Conservation (phyloP, 2,888 invertebrate genomes). For the Lochmaea crataegi region DNA sequence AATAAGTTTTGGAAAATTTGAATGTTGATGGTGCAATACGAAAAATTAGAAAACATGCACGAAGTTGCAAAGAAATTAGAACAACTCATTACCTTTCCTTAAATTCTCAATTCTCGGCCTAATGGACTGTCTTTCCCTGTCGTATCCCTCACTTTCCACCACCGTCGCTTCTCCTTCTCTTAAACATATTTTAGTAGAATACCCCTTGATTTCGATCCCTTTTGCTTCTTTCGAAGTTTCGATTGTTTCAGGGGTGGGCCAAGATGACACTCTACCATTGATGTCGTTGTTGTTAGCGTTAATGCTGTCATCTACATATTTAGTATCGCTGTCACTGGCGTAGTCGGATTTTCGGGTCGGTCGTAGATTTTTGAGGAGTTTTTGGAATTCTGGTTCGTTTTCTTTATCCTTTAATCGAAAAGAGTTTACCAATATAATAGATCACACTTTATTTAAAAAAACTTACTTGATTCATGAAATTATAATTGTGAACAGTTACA, state of each 20-base stretch:
- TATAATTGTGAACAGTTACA: conserved; percentile 62
- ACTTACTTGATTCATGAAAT: conserved; percentile 46
- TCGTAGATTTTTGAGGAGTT: conserved; percentile 57
- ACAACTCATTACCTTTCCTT: conserved; percentile 54
- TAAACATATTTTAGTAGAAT: conserved; percentile 72
- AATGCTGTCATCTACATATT: conserved; percentile 18
- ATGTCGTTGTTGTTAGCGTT: conserved; percentile 18
- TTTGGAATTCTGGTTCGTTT: conserved; percentile 59
- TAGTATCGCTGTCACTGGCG: conserved; percentile 48
- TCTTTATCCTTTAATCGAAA: conserved; percentile 10
- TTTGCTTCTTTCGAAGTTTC: conserved; percentile 64
- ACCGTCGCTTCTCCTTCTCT: conserved; percentile 65
- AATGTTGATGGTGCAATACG: no score
- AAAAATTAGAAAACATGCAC: no score
- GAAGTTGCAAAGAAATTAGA: background rate
- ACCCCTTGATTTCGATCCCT: conserved; percentile 64
- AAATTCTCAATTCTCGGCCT: conserved; percentile 60
- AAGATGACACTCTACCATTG: conserved; percentile 55
- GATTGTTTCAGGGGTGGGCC: conserved; percentile 68
- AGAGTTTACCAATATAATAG: background rate
- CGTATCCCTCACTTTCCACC: conserved; percentile 58
- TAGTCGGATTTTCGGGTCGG: conserved; percentile 56
- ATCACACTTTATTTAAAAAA: background rate
- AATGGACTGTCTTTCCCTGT: conserved; percentile 53
- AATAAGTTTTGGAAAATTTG: no score